Evolutionary conservation across 2,888 invertebrate genomes (phyloP).

Genomic region (Aporophyla lueneburgensis): DNA sequence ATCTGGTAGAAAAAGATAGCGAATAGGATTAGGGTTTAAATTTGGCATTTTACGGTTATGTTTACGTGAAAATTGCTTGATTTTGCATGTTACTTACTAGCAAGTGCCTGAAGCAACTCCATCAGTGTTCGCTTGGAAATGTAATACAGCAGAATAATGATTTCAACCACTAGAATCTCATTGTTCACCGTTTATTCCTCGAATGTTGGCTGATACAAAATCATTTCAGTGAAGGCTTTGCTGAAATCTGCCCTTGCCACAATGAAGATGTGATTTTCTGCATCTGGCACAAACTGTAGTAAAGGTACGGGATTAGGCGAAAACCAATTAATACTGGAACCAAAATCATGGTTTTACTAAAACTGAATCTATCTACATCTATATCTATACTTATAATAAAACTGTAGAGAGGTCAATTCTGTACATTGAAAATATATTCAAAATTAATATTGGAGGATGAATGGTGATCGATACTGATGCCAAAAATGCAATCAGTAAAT

Average conservation of each 20-base stretch:
- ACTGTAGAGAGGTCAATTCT: too few species aligned
- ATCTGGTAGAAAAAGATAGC: neutral
- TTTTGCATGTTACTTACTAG: neutral
- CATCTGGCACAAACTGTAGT: neutral
- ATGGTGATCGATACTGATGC: too few species aligned
- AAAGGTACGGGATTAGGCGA: neutral
- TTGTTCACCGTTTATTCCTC: neutral
- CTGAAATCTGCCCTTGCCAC: neutral
- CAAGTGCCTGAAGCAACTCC: neutral
- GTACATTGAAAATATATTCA: too few species aligned
- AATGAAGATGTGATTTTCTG: neutral
- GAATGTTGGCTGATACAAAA: neutral
- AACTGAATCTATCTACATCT: too few species aligned
- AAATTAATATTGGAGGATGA: too few species aligned
- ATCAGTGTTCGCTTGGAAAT: neutral
- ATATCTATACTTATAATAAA: too few species aligned
- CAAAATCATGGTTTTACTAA: neutral
- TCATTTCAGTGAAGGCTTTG: neutral
- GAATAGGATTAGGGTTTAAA: neutral
- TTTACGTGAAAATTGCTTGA: neutral
- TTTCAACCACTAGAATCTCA: neutral
- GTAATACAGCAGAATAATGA: neutral
- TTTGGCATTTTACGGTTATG: too few species aligned
- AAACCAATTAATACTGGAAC: neutral
- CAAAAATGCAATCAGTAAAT: too few species aligned